Evolutionary conservation across 2,797 vertebrate genomes (phyloP), one percentile per base, ranked within the genome.

Genomic region (Gobionotothen gibberifrons): DNA sequence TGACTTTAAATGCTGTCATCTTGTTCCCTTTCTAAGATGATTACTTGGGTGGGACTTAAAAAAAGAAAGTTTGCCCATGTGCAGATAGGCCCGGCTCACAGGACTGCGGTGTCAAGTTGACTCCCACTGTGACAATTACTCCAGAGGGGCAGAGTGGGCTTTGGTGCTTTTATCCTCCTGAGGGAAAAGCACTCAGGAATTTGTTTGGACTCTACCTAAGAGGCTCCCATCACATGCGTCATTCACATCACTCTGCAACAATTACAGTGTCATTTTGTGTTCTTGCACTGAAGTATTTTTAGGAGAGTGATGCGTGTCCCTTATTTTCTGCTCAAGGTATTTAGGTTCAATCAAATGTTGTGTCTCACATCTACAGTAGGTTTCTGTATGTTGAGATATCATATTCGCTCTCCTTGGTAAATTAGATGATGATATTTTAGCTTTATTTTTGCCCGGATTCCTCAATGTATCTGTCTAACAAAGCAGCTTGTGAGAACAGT

Each of bases 401-500:
- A 26, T 26, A 26, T 26, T 6, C 32, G 16, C 14, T 40, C 74
- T 43, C 44, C 40, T 13, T 32, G 12, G 61, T 19, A 74, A 65
- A 17, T 44, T 0, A 47, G 9, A 76, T 57, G 19, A 44, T 58
- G 40, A 68, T 43, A 55, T 52, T 79, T 64, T 9, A 47, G 68
- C n/a, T 46, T 66, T 44, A 54, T 29, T 55, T 55, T 56, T 72
- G 55, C 57, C 54, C 54, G 48, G 40, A 55, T 47, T 71, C 69
- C 65, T 51, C 56, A 44, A 55, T 13, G 54, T 40, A 67, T 81
- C 74, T 15, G 51, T 82, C 64, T 58, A 76, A 78, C 76, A 85
- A 85, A 76, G 81, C 83, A 84, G 77, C 74, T 82, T 74, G 79
- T 79, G 78, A 84, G 82, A 71, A 62, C 65, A 71, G 79, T 54